phyloP scores from a whole-genome alignment of 2,888 invertebrate species.

The Acronicta psi region DNA sequence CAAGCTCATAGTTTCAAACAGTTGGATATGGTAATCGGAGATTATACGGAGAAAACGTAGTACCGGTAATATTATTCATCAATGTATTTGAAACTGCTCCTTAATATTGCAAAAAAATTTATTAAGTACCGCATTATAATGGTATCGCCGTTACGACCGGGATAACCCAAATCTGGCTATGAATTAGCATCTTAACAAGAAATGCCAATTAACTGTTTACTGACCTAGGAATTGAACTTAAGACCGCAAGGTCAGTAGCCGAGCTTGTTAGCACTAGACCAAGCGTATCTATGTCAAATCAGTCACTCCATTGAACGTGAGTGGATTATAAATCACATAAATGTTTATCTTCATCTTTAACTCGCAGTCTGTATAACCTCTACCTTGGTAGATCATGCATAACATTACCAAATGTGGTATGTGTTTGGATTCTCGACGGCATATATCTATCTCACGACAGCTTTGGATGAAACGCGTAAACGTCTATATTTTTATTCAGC shows the following conservation, averaged over 20 bases:
- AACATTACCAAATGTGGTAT: conserved; percentile 32
- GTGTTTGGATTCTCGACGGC: not conserved
- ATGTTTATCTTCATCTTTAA: conserved; percentile 7
- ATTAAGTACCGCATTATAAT: not conserved
- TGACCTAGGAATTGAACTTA: conserved; percentile 17
- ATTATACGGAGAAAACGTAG: too few species aligned
- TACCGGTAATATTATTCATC: too few species aligned
- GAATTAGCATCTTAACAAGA: conserved; percentile 19
- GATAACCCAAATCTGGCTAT: not conserved
- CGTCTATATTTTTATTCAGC: too few species aligned
- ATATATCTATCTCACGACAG: not conserved
- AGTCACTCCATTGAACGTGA: conserved; percentile 14
- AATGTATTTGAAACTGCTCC: too few species aligned
- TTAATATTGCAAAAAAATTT: not conserved
- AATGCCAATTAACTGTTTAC: conserved; percentile 8
- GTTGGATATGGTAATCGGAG: too few species aligned
- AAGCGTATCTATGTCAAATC: conserved; percentile 29
- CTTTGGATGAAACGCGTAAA: not conserved
- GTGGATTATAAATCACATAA: conserved; percentile 8
- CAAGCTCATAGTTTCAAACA: too few species aligned
- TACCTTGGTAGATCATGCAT: conserved; percentile 34
- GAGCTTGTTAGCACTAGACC: conserved; percentile 10
- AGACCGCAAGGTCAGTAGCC: conserved; percentile 8
- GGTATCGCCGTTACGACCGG: not conserved
- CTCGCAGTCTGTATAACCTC: conserved; percentile 9